Conservation (phyloP, 2,113 vertebrate genomes). For the Plotosus lineatus region DNA sequence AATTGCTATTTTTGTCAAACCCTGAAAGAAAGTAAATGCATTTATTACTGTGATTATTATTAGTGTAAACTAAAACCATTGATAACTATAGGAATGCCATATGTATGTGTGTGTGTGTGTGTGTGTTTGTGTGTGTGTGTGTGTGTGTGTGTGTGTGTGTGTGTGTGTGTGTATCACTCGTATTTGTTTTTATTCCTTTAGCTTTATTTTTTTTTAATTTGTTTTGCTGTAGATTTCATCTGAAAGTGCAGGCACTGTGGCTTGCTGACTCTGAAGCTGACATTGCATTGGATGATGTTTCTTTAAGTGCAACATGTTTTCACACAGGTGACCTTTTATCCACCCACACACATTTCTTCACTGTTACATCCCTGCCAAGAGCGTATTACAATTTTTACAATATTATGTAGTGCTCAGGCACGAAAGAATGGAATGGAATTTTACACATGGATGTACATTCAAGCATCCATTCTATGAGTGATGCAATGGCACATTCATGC, state of each 20-base stretch:
- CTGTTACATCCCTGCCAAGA: neutral
- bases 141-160: too few relatives aligned
- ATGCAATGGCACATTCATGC: neutral
- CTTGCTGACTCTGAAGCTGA: conserved; percentile 77
- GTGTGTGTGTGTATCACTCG: too few relatives aligned
- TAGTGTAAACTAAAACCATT: neutral
- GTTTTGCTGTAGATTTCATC: conserved; percentile 72
- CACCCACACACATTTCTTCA: neutral
- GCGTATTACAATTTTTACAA: neutral
- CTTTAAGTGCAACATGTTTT: conserved; percentile 80
- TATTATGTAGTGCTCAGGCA: neutral
- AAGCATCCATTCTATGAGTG: neutral
- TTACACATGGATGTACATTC: neutral
- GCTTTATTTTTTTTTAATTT: conserved; percentile 1
- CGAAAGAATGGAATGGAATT: neutral
- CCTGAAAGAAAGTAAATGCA: neutral
- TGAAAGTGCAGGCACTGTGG: conserved; percentile 80
- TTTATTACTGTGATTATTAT: neutral
- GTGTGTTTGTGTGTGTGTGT: too few relatives aligned
- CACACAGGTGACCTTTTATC: conserved; percentile 66
- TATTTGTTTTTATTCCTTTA: neutral
- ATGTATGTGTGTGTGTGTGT: too few relatives aligned
- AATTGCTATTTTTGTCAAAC: conserved; percentile 23
- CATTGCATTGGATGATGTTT: conserved; percentile 82
- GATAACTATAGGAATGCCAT: too few relatives aligned